Evolutionary conservation across 2,888 invertebrate genomes (phyloP), one percentile per base, ranked within the genome.

Genomic region (Ommatoiulus sabulosus): DNA sequence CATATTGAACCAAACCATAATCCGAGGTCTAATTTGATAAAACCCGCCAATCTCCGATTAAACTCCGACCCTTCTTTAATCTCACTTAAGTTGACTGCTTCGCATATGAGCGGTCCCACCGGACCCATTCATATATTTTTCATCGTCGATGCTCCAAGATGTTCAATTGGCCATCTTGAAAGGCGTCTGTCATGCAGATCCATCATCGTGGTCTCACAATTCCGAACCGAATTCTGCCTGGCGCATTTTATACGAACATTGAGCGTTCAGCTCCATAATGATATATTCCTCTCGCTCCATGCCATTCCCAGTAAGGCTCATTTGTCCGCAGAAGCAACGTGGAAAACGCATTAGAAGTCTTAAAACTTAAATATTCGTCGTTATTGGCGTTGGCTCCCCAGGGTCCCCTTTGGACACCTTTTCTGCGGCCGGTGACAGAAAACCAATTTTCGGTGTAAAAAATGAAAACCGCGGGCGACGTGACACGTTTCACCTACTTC

Each of bases 341-440:
- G 72, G 8, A 72, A 72, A 72, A 72, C 7, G 72, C 72, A 72
- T 72, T 72, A 72, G 24, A 24, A 72, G 72, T 72, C 72, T 72
- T 72, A 72, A 72, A 72, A 72, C 72, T 72, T 72, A 72, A 72
- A 72, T 24, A 72, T 72, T 72, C 63, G 5, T 72, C 72, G 10
- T 72, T 24, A n/a, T 72, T 72, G 24, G 72, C 24, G 8, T 72
- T 35, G 7, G 24, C 3, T 72, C 72, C 72, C 72, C 72, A 24
- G 24, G 72, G 72, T n/a, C 72, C 72, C 24, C 24, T 72, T 72
- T 72, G 10, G 72, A 24, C 24, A 24, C 72, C 72, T 72, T 72
- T 72, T 72, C 35, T 72, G 72, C n/a, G 72, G 72, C 72, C 72
- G 72, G 72, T 72, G 72, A 72, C 72, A 72, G 72, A 72, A 72